These are phyloP conservation scores for Lagocephalus sceleratus DNA, from an alignment of 2,797 vertebrate species.

Conservation along the genomic window DNA sequence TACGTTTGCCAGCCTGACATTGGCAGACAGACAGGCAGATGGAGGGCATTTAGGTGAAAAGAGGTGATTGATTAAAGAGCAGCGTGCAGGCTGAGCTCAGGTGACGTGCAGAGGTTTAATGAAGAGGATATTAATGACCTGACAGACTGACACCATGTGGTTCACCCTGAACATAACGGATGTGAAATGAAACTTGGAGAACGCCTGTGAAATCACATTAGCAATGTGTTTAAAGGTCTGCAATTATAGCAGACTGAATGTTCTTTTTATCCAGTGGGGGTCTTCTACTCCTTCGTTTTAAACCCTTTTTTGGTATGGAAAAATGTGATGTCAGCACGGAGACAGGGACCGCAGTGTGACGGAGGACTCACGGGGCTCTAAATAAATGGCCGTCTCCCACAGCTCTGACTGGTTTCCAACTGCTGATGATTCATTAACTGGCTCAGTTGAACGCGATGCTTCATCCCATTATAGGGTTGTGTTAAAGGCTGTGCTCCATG, in stretches of 20 bases:
- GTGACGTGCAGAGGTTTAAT: not conserved
- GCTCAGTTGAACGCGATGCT: conserved; percentile 34
- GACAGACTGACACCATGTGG: not conserved
- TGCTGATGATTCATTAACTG: conserved; percentile 56
- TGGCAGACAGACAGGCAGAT: conserved; percentile 4
- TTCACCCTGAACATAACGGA: not conserved
- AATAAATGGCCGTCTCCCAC: conserved; percentile 34
- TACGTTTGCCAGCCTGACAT: conserved; percentile 4
- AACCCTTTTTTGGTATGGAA: conserved; percentile 12
- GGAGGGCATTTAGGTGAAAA: conserved; percentile 4
- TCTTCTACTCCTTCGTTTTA: conserved; percentile 8
- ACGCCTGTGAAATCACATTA: too few relatives aligned
- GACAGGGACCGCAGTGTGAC: conserved; percentile 27
- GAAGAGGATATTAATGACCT: not conserved
- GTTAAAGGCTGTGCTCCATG: not conserved
- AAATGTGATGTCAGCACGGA: conserved; percentile 31
- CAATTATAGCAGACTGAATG: too few relatives aligned
- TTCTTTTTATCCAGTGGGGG: too few relatives aligned
- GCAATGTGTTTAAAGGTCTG: too few relatives aligned
- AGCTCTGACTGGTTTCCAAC: conserved; percentile 34
- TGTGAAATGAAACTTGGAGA: not conserved
- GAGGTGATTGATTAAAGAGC: not conserved
- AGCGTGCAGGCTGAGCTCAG: not conserved
- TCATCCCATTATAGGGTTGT: conserved; percentile 14
- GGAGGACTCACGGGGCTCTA: conserved; percentile 8